phyloP scores from a whole-genome alignment of 2,113 vertebrate genomes.

The Phyllopteryx taeniolatus region DNA sequence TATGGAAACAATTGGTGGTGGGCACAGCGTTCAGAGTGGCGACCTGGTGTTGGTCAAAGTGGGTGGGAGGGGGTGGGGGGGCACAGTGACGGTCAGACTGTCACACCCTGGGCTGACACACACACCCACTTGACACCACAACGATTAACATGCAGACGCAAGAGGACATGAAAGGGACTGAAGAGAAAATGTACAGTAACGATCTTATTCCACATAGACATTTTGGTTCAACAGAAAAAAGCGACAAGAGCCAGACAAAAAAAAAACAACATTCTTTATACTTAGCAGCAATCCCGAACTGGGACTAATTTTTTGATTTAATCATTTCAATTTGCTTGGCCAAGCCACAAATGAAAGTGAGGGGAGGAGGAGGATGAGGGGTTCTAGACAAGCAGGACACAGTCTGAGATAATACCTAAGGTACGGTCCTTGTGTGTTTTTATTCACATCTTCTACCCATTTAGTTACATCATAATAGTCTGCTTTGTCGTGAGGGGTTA shows the following conservation, averaged over 20 bases:
- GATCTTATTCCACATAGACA: slow-evolving; percentile 14
- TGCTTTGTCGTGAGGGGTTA: slow-evolving; percentile 99
- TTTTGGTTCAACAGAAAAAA: slow-evolving; percentile 15
- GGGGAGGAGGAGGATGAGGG: slow-evolving; percentile 10
- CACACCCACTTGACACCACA: slow-evolving; percentile 32
- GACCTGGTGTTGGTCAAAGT: not conserved
- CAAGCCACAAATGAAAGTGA: slow-evolving; percentile 52
- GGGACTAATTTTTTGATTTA: not conserved
- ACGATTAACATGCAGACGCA: slow-evolving; percentile 64
- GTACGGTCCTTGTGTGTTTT: slow-evolving; percentile 97
- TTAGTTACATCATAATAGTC: slow-evolving; percentile 99
- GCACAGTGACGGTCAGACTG: slow-evolving; percentile 42
- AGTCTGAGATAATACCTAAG: slow-evolving; percentile 95
- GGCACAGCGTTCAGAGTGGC: slow-evolving; percentile 10
- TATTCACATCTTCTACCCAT: slow-evolving; percentile 99
- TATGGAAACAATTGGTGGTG: not conserved
- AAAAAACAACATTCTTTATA: slow-evolving; percentile 21
- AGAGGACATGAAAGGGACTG: slow-evolving; percentile 29
- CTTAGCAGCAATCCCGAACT: slow-evolving; percentile 19
- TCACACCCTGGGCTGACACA: slow-evolving; percentile 21
- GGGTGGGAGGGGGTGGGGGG: not conserved
- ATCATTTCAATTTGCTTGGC: slow-evolving; percentile 37
- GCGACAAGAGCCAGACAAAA: slow-evolving; percentile 13
- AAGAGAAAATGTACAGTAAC: slow-evolving; percentile 22
- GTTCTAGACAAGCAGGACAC: slow-evolving; percentile 68